Evolutionary conservation across 2,113 vertebrate species (phyloP), one percentile per base, ranked within the genome.

Genomic region (Malurus melanocephalus): DNA sequence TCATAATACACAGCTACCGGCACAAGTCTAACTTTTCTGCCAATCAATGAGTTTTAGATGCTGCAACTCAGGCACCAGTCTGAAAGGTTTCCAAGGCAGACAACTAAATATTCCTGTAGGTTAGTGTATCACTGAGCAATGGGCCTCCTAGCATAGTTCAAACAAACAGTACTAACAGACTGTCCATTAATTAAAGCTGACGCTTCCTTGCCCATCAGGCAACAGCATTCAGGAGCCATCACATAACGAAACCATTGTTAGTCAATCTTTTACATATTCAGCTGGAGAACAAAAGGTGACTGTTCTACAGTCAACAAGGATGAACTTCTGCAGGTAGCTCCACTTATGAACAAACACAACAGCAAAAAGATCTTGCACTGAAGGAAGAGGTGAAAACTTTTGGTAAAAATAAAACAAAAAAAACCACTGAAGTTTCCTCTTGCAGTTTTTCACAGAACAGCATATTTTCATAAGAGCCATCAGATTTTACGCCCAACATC

Each of bases 241-340:
- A 85, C 73, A 93, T 86, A 91, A 93, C 32, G 71, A 81, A 87
- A 57, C 51, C 89, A 92, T 71, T 92, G 85, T 94, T 89, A 80
- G 68, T 30, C 60, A 61, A 61, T 59, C 60, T 62, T 79, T 87
- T 55, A 69, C 43, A 53, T 64, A 88, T 88, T 86, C 73, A 66
- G 9, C 77, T 40, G 43, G 46, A 84, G 86, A 93, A 91, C 88
- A 95, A 95, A 92, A 92, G 49, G 42, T 56, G 56, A 88, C 27
- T 6, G 76, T 48, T 83, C 57, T 32, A 87, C 66, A 81, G 53
- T 88, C 61, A 93, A 83, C 52, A 80, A 72, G 40, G 65, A 80
- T 80, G 42, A 88, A 77, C 65, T 82, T 83, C 75, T 62, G 38
- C 72, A 94, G 79, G 90, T 92, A 89, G 23, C 21, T 61, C 2